A percentile compares a stretch with the other conserved stretches of the same genome.
Evolutionary conservation across 1,140 invertebrate genomes (phyloP).

Genomic region (Leptinotarsa defecta): DNA sequence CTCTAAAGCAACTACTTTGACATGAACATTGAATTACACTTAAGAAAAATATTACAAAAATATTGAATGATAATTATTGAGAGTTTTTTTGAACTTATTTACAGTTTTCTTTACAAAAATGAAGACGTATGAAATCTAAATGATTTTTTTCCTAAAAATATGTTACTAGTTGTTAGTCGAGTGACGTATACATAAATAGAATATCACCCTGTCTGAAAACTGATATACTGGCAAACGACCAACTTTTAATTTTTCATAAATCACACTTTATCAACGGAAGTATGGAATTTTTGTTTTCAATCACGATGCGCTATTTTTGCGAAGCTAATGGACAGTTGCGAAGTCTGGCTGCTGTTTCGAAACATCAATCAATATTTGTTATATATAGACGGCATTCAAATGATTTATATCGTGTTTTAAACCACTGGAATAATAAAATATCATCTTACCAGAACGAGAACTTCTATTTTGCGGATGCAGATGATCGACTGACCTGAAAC

Average conservation of each 20-base stretch:
- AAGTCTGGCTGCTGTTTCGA: background rate
- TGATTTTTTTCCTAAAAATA: too few relatives aligned
- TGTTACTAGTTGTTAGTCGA: too few relatives aligned
- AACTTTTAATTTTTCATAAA: constrained; percentile 12
- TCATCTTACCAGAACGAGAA: background rate
- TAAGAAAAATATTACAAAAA: too few relatives aligned
- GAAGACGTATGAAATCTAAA: too few relatives aligned
- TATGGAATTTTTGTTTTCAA: background rate
- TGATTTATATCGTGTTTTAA: background rate
- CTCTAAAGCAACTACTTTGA: too few relatives aligned
- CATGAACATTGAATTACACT: too few relatives aligned
- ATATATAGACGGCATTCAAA: background rate
- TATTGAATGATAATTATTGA: too few relatives aligned
- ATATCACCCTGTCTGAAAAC: background rate
- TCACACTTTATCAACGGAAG: constrained; percentile 5
- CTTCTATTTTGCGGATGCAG: background rate
- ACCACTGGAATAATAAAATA: background rate
- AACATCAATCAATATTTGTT: background rate
- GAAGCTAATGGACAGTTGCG: background rate
- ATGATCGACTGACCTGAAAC: background rate
- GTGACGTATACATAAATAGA: constrained; percentile 1
- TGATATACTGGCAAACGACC: background rate
- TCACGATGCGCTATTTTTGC: background rate
- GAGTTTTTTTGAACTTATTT: too few relatives aligned
- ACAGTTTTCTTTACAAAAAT: too few relatives aligned